phyloP scores from a whole-genome alignment of 2,888 invertebrate genomes.

The Adelphocoris suturalis region DNA sequence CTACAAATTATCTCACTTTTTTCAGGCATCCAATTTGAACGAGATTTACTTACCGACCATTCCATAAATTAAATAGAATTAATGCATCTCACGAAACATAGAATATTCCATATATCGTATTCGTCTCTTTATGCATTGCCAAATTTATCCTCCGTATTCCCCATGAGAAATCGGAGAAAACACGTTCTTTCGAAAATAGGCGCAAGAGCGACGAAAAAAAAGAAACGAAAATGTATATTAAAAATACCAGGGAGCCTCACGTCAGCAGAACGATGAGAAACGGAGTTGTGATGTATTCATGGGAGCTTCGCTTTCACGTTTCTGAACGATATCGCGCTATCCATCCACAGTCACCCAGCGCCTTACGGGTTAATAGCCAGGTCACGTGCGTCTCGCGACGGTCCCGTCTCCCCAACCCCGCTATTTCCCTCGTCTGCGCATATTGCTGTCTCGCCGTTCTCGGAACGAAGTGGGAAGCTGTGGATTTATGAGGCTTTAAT shows the following conservation, averaged over 20 bases:
- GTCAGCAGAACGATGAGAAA: not conserved
- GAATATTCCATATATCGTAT: no score
- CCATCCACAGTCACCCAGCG: not conserved
- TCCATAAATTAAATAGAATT: no score
- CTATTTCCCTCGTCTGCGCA: constrained; percentile 11
- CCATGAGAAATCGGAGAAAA: not conserved
- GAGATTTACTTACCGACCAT: no score
- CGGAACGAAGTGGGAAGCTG: constrained; percentile 2
- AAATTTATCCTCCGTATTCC: no score
- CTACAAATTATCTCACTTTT: no score
- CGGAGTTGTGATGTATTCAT: constrained; percentile 7
- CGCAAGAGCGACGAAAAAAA: not conserved
- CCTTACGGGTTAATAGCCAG: not conserved
- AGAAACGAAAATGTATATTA: not conserved
- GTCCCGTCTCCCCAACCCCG: not conserved
- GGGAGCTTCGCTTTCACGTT: not conserved
- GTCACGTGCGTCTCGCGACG: not conserved
- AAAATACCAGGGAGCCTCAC: not conserved
- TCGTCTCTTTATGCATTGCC: no score
- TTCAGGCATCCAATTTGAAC: no score
- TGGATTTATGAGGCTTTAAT: constrained; percentile 36
- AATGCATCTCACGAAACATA: no score
- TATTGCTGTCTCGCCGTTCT: constrained; percentile 1
- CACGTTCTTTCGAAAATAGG: not conserved
- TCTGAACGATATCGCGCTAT: constrained; percentile 17